These are phyloP conservation scores for Parazoanthus darwini DNA, from an alignment of 92 coral and sea anemone genomes.

Conservation along the genomic window DNA sequence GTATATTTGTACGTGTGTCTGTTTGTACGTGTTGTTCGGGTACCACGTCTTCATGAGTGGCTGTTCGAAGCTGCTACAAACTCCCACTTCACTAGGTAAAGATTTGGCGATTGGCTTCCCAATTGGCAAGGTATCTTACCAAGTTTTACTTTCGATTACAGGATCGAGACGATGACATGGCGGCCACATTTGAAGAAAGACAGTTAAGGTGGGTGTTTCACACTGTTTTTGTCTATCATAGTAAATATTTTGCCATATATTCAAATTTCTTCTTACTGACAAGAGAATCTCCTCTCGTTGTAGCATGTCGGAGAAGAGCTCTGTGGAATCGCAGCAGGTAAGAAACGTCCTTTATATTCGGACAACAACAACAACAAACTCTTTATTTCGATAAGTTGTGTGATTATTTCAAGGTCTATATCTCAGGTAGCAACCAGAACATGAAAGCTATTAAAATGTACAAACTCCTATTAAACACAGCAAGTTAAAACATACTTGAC, in stretches of 20 bases:
- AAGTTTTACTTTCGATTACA: conserved; percentile 4
- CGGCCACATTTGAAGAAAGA: conserved; percentile 87
- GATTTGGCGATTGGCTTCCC: not conserved
- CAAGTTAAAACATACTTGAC: too few species aligned
- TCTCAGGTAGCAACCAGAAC: not conserved
- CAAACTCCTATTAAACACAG: too few species aligned
- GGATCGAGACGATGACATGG: conserved; percentile 98
- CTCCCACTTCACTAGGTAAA: not conserved
- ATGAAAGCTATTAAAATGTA: too few species aligned
- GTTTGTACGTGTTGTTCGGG: not conserved
- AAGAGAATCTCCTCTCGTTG: not conserved
- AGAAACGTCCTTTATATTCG: not conserved
- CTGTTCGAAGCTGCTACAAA: not conserved
- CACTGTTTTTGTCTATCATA: too few species aligned
- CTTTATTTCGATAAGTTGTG: not conserved
- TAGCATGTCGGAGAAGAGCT: conserved; percentile 37
- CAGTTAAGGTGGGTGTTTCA: conserved; percentile 58
- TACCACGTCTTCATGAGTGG: not conserved
- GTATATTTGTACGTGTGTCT: not conserved
- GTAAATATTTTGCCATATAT: not conserved
- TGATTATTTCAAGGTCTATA: not conserved
- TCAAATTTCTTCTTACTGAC: not conserved
- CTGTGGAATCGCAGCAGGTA: conserved; percentile 61
- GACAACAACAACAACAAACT: not conserved
- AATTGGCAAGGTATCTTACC: too few species aligned